Evolutionary conservation across 1,140 invertebrate species (phyloP).

Genomic region (Eupristina koningsbergeri): DNA sequence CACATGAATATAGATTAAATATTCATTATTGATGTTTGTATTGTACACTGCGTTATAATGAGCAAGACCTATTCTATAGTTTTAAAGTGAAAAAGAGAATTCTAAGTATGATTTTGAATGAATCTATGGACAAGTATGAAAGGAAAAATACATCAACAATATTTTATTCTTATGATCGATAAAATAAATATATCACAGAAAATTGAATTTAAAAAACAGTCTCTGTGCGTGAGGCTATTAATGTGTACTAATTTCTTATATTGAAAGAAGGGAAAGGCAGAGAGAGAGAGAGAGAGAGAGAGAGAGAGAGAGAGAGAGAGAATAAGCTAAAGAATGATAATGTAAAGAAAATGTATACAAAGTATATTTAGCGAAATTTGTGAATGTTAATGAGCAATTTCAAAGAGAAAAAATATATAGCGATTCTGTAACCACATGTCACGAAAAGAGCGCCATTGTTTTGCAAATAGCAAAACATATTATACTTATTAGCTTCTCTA

Average conservation of each 20-base stretch:
- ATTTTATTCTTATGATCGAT: constrained; percentile 47
- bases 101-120: not conserved
- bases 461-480: constrained; percentile 18
- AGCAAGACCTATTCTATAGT: constrained; percentile 19
- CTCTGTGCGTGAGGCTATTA: constrained; percentile 13
- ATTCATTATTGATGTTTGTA: constrained; percentile 2
- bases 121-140: constrained; percentile 7
- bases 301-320: not conserved
- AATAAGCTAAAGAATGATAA: not conserved
- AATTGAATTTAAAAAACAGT: constrained; percentile 19
- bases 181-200: constrained; percentile 39
- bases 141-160: constrained; percentile 29
- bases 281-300: not conserved
- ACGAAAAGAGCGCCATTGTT: constrained; percentile 26
- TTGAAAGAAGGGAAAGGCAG: not conserved
- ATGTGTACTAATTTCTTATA: constrained; percentile 37
- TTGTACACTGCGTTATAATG: constrained; percentile 28
- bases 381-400: constrained; percentile 31
- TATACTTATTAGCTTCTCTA: constrained; percentile 39
- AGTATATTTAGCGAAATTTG: constrained; percentile 17
- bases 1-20: not conserved
- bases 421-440: constrained; percentile 3
- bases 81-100: not conserved
- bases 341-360: not conserved
- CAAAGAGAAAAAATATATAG: constrained; percentile 30